Evolutionary conservation across 1,140 invertebrate genomes (phyloP).

Genomic region (Spodoptera frugiperda): DNA sequence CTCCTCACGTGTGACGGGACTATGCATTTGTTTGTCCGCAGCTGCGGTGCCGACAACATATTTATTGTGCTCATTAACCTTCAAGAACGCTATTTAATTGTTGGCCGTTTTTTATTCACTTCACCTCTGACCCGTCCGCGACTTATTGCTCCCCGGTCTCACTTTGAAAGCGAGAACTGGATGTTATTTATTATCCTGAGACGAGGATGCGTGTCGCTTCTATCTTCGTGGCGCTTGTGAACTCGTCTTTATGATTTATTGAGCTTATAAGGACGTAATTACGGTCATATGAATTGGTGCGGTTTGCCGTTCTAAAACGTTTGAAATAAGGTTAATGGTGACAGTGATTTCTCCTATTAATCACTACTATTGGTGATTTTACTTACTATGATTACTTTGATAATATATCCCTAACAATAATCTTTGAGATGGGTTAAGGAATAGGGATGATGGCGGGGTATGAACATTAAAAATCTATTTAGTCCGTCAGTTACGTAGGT

Average conservation of each 20-base stretch:
- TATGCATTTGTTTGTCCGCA: constrained; percentile 83
- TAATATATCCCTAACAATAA: background rate
- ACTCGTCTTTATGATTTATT: constrained; percentile 81
- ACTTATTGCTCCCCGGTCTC: constrained; percentile 83
- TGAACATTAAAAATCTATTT: too few relatives aligned
- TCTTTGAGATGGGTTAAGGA: background rate
- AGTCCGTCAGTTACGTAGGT: too few relatives aligned
- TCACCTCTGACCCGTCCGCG: constrained; percentile 83
- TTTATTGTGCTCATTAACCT: constrained; percentile 86
- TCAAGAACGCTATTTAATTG: constrained; percentile 86
- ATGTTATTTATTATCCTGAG: constrained; percentile 82
- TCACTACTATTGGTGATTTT: background rate
- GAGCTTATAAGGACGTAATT: constrained; percentile 79
- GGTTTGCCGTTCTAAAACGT: constrained; percentile 1
- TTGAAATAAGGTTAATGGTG: constrained; percentile 36
- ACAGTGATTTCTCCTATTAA: background rate
- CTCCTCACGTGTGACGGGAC: constrained; percentile 81
- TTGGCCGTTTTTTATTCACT: constrained; percentile 86
- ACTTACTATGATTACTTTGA: background rate
- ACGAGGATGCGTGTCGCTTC: constrained; percentile 77
- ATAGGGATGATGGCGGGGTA: too few relatives aligned
- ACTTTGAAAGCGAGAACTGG: constrained; percentile 83
- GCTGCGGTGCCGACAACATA: constrained; percentile 86
- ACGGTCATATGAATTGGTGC: constrained; percentile 66
- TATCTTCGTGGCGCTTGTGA: constrained; percentile 83